Base-by-base conservation (phyloP, 2,888 invertebrate genomes). In the Zaprionus lineosus region DNA sequence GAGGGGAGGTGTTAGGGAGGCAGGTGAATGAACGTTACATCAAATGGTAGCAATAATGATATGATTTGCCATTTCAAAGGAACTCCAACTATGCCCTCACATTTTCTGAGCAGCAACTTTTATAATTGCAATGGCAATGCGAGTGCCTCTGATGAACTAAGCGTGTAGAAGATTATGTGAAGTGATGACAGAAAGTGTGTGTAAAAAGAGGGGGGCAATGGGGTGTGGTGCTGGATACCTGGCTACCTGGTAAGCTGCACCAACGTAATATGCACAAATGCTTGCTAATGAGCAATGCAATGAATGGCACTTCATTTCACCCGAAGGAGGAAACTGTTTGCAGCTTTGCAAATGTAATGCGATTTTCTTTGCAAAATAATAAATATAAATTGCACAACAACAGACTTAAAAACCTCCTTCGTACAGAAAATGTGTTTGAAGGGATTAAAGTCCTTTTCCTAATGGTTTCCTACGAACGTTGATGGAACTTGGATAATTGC, bases 251-350 rank as follows among this genome's bases (percentile, higher is more conserved):
- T 41, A 37, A 15, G 47, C 64, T 58, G 31, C 52, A 51, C 56
- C 46, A 61, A 67, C 73, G 69, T 79, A 77, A 77, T 24, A 76
- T 76, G 62, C 81, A 76, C 61, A 78, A 79, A 76, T 74, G 81
- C 71, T 83, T 70, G 73, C 65, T 83, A 83, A 78, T 81, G 76
- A 83, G 83, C 70, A 70, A 29, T 64, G 77, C 73, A 70, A 67
- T 79, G 74, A 83, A 76, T 81, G 57, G 44, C 51, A 68, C 68
- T 76, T 76, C 76, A 73, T 81, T 73, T 41, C 70, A 67, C 6
- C 31, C 21, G 8, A n/a, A 12, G 3, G 31, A 11, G 4, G 4
- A 40, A 58, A 34, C 43, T 19, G 18, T 60, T 46, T 46, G 26
- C 56, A 33, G 3, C 37, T 37, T 44, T 58, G 21, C 33, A 63